Evolutionary conservation across 1,140 invertebrate species (phyloP).

Genomic region (Triops longicaudatus): DNA sequence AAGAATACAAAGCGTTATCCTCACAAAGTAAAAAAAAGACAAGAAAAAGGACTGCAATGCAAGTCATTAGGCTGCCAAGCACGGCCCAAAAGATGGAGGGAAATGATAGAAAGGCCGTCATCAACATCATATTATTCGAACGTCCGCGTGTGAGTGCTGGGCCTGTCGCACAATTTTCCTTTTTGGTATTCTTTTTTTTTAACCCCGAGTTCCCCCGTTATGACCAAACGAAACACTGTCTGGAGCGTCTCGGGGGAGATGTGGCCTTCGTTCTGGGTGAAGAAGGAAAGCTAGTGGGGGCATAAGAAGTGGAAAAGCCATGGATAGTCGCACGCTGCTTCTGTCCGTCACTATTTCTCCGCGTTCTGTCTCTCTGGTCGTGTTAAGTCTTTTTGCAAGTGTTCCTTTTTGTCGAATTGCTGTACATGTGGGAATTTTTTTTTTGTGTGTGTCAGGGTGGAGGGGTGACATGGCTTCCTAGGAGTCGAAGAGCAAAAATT

Average conservation of each 20-base stretch:
- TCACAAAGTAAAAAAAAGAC: background rate
- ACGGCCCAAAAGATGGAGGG: conserved; percentile 6
- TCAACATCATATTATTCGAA: conserved; percentile 7
- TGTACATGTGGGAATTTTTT: no score
- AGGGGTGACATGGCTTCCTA: background rate
- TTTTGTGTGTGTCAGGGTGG: no score
- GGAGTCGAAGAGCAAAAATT: background rate
- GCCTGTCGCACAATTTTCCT: background rate
- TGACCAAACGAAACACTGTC: background rate
- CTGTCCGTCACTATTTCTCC: conserved; percentile 9
- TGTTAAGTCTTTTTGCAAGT: background rate
- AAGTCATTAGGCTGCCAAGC: background rate
- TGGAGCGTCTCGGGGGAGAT: background rate
- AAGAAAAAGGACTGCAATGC: background rate
- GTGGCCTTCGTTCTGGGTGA: background rate
- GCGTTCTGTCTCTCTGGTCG: background rate
- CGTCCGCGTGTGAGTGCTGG: conserved; percentile 8
- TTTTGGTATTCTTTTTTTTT: background rate
- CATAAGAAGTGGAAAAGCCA: background rate
- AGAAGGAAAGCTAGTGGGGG: background rate
- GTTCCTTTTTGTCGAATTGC: background rate
- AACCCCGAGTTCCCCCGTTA: background rate
- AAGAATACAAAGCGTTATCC: background rate
- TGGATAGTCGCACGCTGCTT: background rate
- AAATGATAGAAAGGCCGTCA: conserved; percentile 3